Conservation (phyloP, 2,888 invertebrate genomes). For the Augiades crinisus region DNA sequence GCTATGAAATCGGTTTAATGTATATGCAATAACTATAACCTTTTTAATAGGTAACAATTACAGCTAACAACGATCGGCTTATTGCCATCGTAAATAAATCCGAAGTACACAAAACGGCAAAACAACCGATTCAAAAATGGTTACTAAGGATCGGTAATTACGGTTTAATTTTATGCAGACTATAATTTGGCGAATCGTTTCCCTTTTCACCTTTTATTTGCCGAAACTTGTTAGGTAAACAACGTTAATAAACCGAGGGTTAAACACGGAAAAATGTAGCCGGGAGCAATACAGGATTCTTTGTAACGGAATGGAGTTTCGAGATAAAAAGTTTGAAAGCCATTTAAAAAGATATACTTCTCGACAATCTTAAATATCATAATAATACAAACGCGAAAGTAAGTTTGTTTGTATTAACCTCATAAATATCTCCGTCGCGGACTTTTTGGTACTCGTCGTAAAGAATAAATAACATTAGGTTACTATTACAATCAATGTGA, state of each 20-base stretch:
- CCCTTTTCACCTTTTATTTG: conserved; percentile 32
- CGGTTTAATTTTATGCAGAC: conserved; percentile 41
- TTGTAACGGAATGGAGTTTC: not conserved
- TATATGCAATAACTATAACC: not conserved
- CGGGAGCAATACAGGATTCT: not conserved
- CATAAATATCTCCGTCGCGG: no score
- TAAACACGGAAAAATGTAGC: conserved; percentile 9
- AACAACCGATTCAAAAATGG: conserved; percentile 39
- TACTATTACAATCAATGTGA: no score
- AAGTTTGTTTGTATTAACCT: no score
- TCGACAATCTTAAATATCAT: not conserved
- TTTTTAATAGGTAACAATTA: not conserved
- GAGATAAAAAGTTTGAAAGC: not conserved
- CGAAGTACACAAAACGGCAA: conserved; percentile 44
- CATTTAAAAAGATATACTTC: conserved; percentile 3
- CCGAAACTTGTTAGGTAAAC: conserved; percentile 20
- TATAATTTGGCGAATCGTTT: conserved; percentile 42
- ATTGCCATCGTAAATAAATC: no score
- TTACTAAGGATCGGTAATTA: conserved; percentile 44
- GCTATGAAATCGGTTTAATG: no score
- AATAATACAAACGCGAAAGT: not conserved
- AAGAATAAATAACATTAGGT: no score
- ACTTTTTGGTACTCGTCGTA: no score
- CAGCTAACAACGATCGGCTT: no score
- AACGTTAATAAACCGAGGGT: conserved; percentile 13